phyloP scores from a whole-genome alignment of 2,113 vertebrate genomes.

The Alethe diademata region DNA sequence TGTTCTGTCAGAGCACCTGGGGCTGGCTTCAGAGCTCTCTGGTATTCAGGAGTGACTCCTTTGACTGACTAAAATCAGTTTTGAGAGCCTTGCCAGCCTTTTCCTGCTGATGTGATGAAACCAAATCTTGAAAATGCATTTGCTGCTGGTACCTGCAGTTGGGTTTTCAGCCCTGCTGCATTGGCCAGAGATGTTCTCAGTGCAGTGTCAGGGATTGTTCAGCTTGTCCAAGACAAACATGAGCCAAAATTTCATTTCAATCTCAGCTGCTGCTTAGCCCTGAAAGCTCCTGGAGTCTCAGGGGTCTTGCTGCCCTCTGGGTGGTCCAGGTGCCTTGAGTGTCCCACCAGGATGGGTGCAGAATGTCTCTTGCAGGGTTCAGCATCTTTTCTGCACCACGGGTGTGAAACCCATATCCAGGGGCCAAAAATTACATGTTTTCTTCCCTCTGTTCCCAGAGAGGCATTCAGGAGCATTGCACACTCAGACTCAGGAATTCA shows the following conservation, averaged over 20 bases:
- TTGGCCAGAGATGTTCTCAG: not conserved
- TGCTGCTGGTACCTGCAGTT: not conserved
- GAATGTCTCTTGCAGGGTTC: not conserved
- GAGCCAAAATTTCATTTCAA: not conserved
- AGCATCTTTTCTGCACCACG: accelerated
- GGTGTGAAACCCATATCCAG: not conserved
- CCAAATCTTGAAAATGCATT: accelerated
- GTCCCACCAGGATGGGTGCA: not conserved
- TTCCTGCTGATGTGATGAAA: not conserved
- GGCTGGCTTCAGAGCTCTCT: not conserved
- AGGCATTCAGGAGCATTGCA: not conserved
- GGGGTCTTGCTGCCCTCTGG: not conserved
- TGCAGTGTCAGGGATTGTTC: accelerated
- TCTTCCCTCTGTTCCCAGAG: not conserved
- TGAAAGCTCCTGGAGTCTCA: not conserved
- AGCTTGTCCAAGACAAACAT: not conserved
- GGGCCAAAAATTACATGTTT: not conserved
- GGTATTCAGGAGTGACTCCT: not conserved
- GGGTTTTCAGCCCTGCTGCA: accelerated
- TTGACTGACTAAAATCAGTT: not conserved
- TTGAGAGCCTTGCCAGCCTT: not conserved
- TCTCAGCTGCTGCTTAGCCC: not conserved
- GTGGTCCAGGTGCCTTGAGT: not conserved
- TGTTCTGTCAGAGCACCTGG: not conserved
- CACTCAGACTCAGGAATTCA: accelerated